Conservation (phyloP, 2,113 vertebrate genomes). For the Tupaia chinensis region DNA sequence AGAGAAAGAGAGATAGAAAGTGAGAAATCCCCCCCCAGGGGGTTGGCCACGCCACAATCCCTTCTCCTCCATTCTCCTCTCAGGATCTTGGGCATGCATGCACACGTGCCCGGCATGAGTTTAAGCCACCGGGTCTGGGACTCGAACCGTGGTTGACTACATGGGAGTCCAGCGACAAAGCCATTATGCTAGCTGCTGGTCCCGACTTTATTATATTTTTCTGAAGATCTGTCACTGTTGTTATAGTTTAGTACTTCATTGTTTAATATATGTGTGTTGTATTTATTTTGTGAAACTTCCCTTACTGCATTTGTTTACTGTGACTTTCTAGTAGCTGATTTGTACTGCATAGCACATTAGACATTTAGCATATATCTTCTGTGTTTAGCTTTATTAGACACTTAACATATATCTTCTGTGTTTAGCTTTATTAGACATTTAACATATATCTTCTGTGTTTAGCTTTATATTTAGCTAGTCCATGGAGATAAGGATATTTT, state of each 20-base stretch:
- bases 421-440: neutral
- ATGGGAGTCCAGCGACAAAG: no score
- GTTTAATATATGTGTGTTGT: neutral
- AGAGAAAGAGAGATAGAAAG: no score
- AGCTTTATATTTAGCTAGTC: neutral
- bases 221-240: neutral
- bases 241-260: neutral
- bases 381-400: neutral
- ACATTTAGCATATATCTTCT: neutral
- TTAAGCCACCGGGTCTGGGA: no score
- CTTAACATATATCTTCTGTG: neutral
- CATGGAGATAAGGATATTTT: neutral
- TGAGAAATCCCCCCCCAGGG: no score
- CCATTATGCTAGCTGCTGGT: no score
- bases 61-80: no score
- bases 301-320: neutral
- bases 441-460: neutral
- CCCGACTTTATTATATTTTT: neutral
- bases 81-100: no score
- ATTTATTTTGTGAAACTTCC: neutral
- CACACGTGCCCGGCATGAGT: no score
- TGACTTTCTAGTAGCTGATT: neutral
- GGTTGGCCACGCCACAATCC: no score
- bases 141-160: no score
- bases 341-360: neutral